Evolutionary conservation across 2,888 invertebrate genomes (phyloP), one percentile per base, ranked within the genome.

Genomic region (Onthophagus sagittarius): DNA sequence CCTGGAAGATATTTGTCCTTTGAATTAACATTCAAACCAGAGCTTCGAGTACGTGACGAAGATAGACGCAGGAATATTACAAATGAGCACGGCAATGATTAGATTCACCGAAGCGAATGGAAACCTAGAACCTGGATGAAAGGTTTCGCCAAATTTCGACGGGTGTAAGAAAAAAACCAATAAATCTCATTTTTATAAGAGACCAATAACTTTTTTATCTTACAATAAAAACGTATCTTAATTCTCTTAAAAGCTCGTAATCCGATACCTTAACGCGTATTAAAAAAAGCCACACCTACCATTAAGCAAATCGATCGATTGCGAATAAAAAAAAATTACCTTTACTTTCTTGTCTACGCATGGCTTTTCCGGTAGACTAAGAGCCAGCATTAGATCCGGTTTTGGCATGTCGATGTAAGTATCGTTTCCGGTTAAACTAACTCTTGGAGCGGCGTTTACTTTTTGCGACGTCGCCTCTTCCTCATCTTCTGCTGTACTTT

Each of bases 311-410:
- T 53, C 23, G 65, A 72, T 62, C 39, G 13, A 11, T 15, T 7
- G 11, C 11, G 15, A 62, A 23, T 23, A 23, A 39, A 74, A 69
- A 53, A 5, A 31, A 78, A 88, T 83, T 86, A 92, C 93, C 90
- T 93, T 93, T 82, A 93, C 92, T 87, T 92, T 93, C 84, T 91
- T 92, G 86, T 92, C 91, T 81, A 87, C 83, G 78, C 88, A 87
- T 79, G 91, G 90, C 84, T 90, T 91, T 84, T 91, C 91, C 79
- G 90, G 86, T 63, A 88, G 84, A 80, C 84, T 84, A 82, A 89
- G 89, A 83, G 89, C 87, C 81, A 89, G 87, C n/a, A 79, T 80
- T 33, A 81, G 83, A 72, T 83, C 84, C 62, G 74, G 53, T 71
- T 75, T 76, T 79, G 90, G 90, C 84, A 91, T 89, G 85, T 92